Percentiles rank a stretch among this genome's conserved stretches.
These are phyloP conservation scores for Phenacoccus solenopsis DNA, from an alignment of 1,140 invertebrate genomes.

Conservation along the genomic window DNA sequence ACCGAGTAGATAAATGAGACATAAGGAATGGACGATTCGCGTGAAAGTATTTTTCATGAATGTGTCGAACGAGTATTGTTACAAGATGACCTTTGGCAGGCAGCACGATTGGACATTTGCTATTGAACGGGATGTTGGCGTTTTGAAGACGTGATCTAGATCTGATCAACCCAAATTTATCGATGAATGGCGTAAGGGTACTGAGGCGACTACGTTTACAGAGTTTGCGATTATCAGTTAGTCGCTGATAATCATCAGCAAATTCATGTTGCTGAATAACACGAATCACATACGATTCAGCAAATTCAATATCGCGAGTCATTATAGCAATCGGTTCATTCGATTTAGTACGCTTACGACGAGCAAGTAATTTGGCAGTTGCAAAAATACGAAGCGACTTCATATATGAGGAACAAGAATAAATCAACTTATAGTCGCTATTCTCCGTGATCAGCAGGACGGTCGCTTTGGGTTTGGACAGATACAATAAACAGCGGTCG, in stretches of 20 bases:
- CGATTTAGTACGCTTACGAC: neutral
- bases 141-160: constrained; percentile 22
- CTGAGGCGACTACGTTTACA: neutral
- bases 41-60: constrained; percentile 30
- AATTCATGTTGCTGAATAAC: neutral
- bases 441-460: neutral
- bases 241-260: neutral
- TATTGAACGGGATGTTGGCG: neutral
- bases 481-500: neutral
- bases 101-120: constrained; percentile 24
- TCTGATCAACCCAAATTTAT: constrained; percentile 21
- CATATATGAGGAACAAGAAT: neutral
- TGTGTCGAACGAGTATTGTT: constrained; percentile 29
- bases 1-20: constrained; percentile 27
- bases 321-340: neutral
- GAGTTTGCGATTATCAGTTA: neutral
- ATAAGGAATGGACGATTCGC: constrained; percentile 26
- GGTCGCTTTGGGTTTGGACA: neutral
- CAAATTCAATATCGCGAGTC: neutral
- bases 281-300: neutral
- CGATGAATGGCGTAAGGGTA: constrained; percentile 20
- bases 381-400: neutral
- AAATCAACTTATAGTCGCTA: neutral
- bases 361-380: neutral
- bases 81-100: constrained; percentile 28